Evolutionary conservation across 1,140 invertebrate genomes (phyloP), one percentile per base, ranked within the genome.

Genomic region (Nephila pilipes): DNA sequence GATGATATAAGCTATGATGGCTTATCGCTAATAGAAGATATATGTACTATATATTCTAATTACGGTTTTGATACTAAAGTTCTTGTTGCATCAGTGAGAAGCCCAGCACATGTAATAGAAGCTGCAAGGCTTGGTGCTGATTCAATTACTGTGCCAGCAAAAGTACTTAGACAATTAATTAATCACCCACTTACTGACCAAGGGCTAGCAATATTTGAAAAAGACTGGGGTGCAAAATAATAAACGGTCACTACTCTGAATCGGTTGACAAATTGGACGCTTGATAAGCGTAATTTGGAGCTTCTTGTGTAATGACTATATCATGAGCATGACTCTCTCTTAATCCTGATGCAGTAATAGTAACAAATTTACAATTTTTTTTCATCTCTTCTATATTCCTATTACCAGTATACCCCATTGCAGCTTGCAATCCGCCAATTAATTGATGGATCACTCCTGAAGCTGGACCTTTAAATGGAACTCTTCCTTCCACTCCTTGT

Each of bases 31-130:
- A 38, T 38, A 38, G 38, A 38, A 38, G 38, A 38, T 38, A 38
- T 38, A 38, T 38, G 38, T 38, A 38, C 60, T 63, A 63, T 63
- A 63, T 63, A 63, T 63, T 63, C 60, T 63, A 63, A 96, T 63
- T 63, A 63, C 60, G 60, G 60, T 63, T 63, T 63, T 63, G 60
- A 63, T 63, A 63, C 60, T 63, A 63, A 63, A 63, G 60, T 63
- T 63, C 60, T 63, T 63, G 60, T 63, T 63, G 60, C 60, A 63
- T 63, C 60, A 63, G 60, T 63, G 60, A 63, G 60, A 63, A 63
- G 60, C 60, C 60, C 60, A 75, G 29, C 69, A 75, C 22, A n/a
- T n/a, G n/a, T n/a, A n/a, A n/a, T n/a, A n/a, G n/a, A n/a, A n/a
- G n/a, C n/a, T n/a, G n/a, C n/a, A 75, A 38, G 38, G 38, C 38